Conservation (phyloP, 2,113 vertebrate species). For the Trichomycterus rosablanca region DNA sequence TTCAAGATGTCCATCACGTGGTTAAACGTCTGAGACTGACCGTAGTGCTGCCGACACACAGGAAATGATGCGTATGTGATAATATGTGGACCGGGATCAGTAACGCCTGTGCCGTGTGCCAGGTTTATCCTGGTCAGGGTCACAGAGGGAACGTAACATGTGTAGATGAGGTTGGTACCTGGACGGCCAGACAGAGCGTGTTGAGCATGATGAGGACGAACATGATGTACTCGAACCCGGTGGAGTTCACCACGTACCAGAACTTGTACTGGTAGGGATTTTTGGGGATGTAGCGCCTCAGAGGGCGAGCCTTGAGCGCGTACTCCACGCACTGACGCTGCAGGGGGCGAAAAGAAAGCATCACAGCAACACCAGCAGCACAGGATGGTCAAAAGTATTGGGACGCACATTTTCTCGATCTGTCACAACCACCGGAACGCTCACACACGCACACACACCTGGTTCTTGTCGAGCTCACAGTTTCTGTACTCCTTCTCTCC, state of each 20-base stretch:
- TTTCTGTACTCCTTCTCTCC: slow-evolving; percentile 99
- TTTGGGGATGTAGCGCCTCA: slow-evolving; percentile 96
- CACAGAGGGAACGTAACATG: background rate
- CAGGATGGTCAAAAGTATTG: too few species aligned
- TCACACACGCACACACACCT: slow-evolving; percentile 71
- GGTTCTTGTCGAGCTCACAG: slow-evolving; percentile 99
- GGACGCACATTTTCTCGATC: too few species aligned
- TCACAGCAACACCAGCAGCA: background rate
- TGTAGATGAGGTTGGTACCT: slow-evolving; percentile 73
- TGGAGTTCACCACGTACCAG: slow-evolving; percentile 99
- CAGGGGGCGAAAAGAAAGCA: background rate
- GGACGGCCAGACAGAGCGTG: slow-evolving; percentile 96
- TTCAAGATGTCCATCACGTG: slow-evolving; percentile 98
- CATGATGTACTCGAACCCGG: slow-evolving; percentile 99
- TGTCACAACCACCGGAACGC: too few species aligned
- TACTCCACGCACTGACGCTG: slow-evolving; percentile 99
- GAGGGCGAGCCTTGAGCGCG: slow-evolving; percentile 88
- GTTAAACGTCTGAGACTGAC: slow-evolving; percentile 90
- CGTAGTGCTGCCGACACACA: slow-evolving; percentile 77
- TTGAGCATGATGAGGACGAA: slow-evolving; percentile 99
- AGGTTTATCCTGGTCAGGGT: background rate
- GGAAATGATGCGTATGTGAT: too few species aligned
- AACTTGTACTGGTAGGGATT: slow-evolving; percentile 99
- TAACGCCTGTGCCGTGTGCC: too few species aligned
- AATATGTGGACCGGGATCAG: too few species aligned